Evolutionary conservation across 64 coral and sea anemone genomes (phyloP).

Genomic region (Orbicella faveolata): DNA sequence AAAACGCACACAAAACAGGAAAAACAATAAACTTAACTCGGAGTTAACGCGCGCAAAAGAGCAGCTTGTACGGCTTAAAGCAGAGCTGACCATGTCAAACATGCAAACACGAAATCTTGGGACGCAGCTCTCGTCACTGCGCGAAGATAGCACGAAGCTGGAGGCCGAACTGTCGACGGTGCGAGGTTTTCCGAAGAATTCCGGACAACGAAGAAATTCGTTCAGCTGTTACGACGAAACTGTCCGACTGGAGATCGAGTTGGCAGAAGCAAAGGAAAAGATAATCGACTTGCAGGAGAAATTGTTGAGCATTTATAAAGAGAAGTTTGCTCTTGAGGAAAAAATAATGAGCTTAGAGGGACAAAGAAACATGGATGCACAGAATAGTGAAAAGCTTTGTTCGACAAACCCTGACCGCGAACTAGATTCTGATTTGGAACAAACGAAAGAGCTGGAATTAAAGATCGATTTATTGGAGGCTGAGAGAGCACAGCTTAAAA

Average conservation of each 20-base stretch:
- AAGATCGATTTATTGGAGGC: constrained; percentile 46
- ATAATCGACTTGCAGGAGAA: constrained; percentile 81
- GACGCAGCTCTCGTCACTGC: constrained; percentile 71
- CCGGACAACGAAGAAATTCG: constrained; percentile 5
- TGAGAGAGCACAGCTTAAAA: constrained; percentile 71
- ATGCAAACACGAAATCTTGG: constrained; percentile 84
- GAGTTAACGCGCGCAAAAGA: constrained; percentile 80
- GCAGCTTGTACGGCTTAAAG: constrained; percentile 74
- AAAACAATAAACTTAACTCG: constrained; percentile 69
- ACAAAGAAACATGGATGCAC: constrained; percentile 37
- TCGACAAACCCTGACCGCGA: neutral
- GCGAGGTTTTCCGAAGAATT: constrained; percentile 35
- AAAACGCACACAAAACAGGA: neutral
- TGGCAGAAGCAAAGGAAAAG: constrained; percentile 69
- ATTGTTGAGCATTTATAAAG: constrained; percentile 56
- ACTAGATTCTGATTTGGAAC: neutral
- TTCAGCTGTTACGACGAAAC: constrained; percentile 23
- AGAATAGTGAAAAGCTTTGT: neutral
- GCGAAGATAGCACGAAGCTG: constrained; percentile 84
- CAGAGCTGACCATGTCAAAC: constrained; percentile 80
- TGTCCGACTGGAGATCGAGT: constrained; percentile 65
- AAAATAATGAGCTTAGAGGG: constrained; percentile 58
- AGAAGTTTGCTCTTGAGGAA: constrained; percentile 62
- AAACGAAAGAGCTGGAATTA: neutral
- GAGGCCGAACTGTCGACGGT: constrained; percentile 81